Conservation (phyloP, 2,797 vertebrate genomes). For the Vespertilio murinus region DNA sequence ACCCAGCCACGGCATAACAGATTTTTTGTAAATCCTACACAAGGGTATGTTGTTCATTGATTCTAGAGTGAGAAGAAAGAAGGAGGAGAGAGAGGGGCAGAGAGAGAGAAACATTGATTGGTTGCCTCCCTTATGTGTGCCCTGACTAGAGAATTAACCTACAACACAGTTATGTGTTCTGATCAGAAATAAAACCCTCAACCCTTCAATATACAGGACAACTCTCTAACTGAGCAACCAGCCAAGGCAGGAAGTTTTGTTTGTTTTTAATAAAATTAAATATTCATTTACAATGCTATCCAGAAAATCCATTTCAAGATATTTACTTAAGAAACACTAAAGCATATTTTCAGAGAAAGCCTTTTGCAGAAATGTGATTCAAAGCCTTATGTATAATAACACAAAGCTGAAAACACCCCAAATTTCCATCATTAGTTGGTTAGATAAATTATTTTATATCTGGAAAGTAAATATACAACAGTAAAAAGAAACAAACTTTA, state of each 20-base stretch:
- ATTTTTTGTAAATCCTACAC: too few relatives aligned
- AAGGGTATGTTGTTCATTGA: too few relatives aligned
- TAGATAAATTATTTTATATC: not conserved
- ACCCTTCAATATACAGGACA: not conserved
- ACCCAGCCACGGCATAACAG: too few relatives aligned
- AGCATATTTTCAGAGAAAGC: not conserved
- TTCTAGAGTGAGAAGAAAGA: too few relatives aligned
- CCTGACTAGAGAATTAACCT: not conserved
- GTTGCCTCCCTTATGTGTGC: not conserved
- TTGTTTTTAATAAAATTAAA: not conserved
- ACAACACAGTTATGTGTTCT: not conserved
- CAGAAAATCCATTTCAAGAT: not conserved
- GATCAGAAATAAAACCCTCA: not conserved
- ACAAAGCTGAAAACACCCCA: not conserved
- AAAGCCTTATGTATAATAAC: not conserved
- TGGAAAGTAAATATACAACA: conserved; percentile 22
- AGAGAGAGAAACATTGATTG: not conserved
- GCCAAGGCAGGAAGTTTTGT: not conserved
- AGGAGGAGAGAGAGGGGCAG: too few relatives aligned
- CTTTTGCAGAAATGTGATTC: not conserved
- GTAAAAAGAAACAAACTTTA: not conserved
- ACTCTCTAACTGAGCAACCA: not conserved
- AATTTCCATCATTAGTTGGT: not conserved
- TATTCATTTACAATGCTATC: not conserved
- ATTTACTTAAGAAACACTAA: not conserved